Conservation (phyloP, 2,888 invertebrate genomes). For the Chydorus sphaericus region DNA sequence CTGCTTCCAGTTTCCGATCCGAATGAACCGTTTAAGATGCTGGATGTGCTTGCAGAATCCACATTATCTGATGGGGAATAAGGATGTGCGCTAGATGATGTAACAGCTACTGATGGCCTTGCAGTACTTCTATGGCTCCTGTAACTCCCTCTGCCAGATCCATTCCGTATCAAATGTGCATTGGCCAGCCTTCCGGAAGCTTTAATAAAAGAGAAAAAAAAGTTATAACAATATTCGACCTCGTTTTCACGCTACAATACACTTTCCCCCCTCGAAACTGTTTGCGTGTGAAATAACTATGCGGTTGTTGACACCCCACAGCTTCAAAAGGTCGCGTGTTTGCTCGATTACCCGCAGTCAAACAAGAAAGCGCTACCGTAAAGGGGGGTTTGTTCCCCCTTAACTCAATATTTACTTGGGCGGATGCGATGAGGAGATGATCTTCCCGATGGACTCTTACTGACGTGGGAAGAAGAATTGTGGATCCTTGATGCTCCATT, state of each 20-base stretch:
- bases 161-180: neutral
- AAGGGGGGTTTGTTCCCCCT: neutral
- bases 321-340: too few relatives aligned
- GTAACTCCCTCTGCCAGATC: slow-evolving; percentile 11
- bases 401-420: neutral
- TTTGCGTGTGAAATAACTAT: too few relatives aligned
- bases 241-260: too few relatives aligned
- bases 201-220: neutral
- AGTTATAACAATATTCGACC: too few relatives aligned
- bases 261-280: too few relatives aligned
- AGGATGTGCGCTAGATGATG: slow-evolving; percentile 12
- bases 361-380: neutral
- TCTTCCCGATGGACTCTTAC: neutral
- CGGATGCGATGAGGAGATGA: neutral
- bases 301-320: too few relatives aligned
- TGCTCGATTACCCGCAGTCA: too few relatives aligned
- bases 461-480: neutral
- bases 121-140: slow-evolving; percentile 13
- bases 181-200: neutral
- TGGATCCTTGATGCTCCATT: neutral
- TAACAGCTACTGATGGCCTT: slow-evolving; percentile 7
- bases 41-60: slow-evolving; percentile 4
- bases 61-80: neutral
- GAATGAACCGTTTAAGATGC: slow-evolving; percentile 13
- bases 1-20: slow-evolving; percentile 10